Conservation (phyloP, 2,113 vertebrate species). For the Xenus cinereus region DNA sequence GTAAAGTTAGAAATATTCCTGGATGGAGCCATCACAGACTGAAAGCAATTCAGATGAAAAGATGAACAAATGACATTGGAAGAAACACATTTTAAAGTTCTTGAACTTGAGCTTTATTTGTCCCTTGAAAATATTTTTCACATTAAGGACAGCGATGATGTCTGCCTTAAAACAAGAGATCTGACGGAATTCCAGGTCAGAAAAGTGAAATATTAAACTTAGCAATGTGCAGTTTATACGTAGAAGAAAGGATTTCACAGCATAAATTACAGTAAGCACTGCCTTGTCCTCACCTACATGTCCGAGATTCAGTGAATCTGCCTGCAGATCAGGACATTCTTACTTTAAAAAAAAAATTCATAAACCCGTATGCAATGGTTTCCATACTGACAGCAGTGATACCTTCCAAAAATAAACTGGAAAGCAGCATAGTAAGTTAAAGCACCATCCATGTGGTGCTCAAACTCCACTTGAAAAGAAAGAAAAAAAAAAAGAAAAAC, state of each 20-base stretch:
- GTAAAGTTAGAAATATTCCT: background rate
- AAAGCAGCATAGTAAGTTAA: background rate
- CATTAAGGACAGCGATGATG: background rate
- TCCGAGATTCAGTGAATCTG: background rate
- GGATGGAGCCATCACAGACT: background rate
- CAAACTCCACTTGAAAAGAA: background rate
- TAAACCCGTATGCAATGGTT: background rate
- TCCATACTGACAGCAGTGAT: background rate
- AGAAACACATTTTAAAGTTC: background rate
- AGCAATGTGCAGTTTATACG: background rate
- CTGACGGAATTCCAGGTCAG: background rate
- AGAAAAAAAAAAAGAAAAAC: background rate
- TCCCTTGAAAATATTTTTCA: background rate
- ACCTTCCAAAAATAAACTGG: background rate
- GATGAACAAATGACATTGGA: background rate
- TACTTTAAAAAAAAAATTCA: background rate
- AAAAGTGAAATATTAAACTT: background rate
- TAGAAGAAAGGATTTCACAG: background rate
- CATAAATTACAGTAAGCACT: background rate
- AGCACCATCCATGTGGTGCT: background rate
- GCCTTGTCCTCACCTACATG: background rate
- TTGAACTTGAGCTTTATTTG: background rate
- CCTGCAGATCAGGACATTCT: background rate
- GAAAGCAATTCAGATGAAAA: background rate
- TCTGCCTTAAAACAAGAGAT: background rate